These are phyloP conservation scores for Drosophila neotestacea DNA, from an alignment of 2,888 invertebrate genomes.

Conservation along the genomic window DNA sequence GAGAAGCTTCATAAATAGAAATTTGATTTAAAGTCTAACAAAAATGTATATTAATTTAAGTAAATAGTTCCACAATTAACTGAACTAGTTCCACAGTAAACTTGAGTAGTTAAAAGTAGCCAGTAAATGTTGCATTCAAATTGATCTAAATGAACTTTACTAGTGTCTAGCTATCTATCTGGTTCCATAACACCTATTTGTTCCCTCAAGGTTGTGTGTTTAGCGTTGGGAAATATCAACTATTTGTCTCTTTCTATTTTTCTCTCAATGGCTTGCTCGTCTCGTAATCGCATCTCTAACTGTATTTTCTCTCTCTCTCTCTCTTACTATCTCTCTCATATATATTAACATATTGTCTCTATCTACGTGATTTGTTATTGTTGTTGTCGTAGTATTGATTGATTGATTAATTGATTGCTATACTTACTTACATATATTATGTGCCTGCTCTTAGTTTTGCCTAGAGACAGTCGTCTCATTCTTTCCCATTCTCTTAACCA, in stretches of 20 bases:
- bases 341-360: constrained; percentile 10
- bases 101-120: no score
- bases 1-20: background rate
- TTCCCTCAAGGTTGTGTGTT: background rate
- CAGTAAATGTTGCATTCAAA: no score
- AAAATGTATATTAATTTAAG: no score
- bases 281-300: constrained; percentile 16
- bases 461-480: constrained; percentile 2
- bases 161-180: background rate
- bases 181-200: background rate
- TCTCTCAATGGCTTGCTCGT: constrained; percentile 6
- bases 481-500: background rate
- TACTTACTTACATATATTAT: constrained; percentile 7
- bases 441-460: constrained; percentile 13
- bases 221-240: background rate
- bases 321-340: background rate
- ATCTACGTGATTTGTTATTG: constrained; percentile 21
- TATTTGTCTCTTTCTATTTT: background rate
- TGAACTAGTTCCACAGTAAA: background rate
- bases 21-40: no score
- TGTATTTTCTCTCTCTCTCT: background rate
- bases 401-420: constrained; percentile 16
- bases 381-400: constrained; percentile 40
- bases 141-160: background rate
- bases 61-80: background rate